phyloP scores from a whole-genome alignment of 2,888 invertebrate species.

The Schizaphis graminum region DNA sequence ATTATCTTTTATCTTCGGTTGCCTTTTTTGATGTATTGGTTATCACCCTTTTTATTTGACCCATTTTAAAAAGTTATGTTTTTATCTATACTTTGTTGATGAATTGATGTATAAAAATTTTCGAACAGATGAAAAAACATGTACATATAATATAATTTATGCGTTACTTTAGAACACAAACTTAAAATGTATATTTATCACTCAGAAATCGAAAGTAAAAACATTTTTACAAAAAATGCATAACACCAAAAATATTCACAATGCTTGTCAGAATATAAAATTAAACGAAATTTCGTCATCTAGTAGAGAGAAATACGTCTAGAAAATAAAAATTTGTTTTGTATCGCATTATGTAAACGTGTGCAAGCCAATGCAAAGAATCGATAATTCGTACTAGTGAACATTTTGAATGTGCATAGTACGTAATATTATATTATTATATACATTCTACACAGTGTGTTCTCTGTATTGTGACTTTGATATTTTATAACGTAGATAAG shows the following conservation, averaged over 20 bases:
- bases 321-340: background rate
- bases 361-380: background rate
- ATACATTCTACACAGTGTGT: background rate
- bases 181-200: background rate
- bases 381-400: conserved; percentile 3
- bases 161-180: background rate
- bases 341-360: background rate
- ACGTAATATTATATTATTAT: background rate
- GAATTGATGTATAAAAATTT: background rate
- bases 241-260: background rate
- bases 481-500: background rate
- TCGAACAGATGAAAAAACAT: background rate
- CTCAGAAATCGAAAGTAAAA: background rate
- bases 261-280: background rate
- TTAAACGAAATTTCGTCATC: background rate
- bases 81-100: background rate
- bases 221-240: background rate
- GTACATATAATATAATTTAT: background rate
- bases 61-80: conserved; percentile 1
- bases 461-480: background rate
- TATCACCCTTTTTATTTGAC: background rate
- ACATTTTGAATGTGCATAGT: background rate
- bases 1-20: background rate
- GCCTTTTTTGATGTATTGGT: background rate
- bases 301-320: background rate